Conservation (phyloP, 2,797 vertebrate genomes). For the Gobio occitaniae region DNA sequence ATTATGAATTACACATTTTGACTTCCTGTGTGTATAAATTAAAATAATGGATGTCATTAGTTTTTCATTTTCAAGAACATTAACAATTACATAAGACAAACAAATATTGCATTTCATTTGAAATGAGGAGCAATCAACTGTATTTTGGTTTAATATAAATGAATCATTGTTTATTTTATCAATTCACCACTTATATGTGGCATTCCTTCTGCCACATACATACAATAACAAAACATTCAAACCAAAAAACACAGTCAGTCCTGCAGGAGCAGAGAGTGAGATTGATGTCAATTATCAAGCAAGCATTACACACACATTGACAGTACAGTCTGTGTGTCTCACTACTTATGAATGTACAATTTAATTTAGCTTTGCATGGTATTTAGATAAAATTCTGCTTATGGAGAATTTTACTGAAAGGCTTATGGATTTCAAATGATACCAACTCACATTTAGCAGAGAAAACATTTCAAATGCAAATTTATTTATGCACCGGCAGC, state of each 20-base stretch:
- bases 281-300: neutral
- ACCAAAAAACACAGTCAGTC: slow-evolving; percentile 13
- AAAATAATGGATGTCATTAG: neutral
- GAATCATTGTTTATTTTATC: slow-evolving; percentile 31
- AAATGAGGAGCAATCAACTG: neutral
- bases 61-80: neutral
- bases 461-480: neutral
- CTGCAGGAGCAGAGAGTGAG: slow-evolving; percentile 10
- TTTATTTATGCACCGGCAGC: neutral
- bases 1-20: neutral
- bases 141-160: slow-evolving; percentile 37
- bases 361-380: neutral
- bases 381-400: neutral
- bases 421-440: neutral
- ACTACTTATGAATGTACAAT: neutral
- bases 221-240: slow-evolving; percentile 45
- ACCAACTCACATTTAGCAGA: neutral
- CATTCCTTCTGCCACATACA: slow-evolving; percentile 48
- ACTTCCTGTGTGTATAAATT: neutral
- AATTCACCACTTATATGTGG: slow-evolving; percentile 43
- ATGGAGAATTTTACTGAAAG: neutral
- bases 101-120: neutral
- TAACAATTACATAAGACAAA: neutral
- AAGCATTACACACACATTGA: neutral
- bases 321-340: neutral